phyloP scores from a whole-genome alignment of 2,888 invertebrate genomes.

The Drosophila subquinaria region DNA sequence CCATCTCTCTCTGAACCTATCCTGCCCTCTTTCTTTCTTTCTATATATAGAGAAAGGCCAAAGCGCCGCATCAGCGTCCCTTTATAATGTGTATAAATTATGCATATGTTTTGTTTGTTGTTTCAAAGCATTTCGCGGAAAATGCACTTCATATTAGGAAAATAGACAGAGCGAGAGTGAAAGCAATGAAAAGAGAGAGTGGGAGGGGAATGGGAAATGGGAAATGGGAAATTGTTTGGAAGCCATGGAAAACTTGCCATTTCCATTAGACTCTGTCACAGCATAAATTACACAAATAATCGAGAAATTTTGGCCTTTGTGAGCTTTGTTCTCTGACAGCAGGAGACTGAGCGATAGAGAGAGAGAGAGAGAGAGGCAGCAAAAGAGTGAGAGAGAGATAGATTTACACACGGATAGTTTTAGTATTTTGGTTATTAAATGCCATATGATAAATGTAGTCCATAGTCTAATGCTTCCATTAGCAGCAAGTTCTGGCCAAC shows the following conservation, averaged over 20 bases:
- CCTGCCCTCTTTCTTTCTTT: background rate
- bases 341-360: background rate
- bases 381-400: background rate
- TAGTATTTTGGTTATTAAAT: constrained; percentile 14
- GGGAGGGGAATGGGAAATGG: background rate
- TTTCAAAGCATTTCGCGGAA: constrained; percentile 60
- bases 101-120: constrained; percentile 65
- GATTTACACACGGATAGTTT: background rate
- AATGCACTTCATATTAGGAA: constrained; percentile 52
- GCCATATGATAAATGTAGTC: constrained; percentile 22
- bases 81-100: constrained; percentile 61
- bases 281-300: constrained; percentile 36
- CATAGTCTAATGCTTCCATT: constrained; percentile 13
- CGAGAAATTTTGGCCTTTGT: constrained; percentile 10
- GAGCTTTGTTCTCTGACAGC: constrained; percentile 9
- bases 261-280: constrained; percentile 26
- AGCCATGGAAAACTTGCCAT: constrained; percentile 11
- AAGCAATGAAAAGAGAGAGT: background rate
- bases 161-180: constrained; percentile 1
- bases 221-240: constrained; percentile 1
- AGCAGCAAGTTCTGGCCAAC: constrained; percentile 13
- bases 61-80: constrained; percentile 32
- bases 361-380: background rate
- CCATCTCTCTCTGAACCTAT: background rate
- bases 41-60: constrained; percentile 12